Evolutionary conservation across 2,113 vertebrate genomes (phyloP), one percentile per base, ranked within the genome.

Genomic region (Grammomys surdaster): DNA sequence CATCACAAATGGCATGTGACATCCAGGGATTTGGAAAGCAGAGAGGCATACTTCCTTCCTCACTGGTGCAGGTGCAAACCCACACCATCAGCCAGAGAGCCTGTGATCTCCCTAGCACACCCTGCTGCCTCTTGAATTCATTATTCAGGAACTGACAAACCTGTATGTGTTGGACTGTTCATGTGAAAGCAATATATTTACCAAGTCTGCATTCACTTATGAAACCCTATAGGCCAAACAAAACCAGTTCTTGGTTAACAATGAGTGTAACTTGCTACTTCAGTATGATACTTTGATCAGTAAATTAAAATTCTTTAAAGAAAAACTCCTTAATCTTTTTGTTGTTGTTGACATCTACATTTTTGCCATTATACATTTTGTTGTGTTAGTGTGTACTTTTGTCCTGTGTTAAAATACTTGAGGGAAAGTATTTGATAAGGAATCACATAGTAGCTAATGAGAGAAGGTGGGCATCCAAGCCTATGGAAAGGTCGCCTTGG

Each of bases 291-390:
- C 11, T 63, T 93, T 40, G 70, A 63, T 43, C 58, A 89, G 56
- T 12, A 63, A 26, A 51, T 70, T 60, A 43, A 94, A 75, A 33
- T 87, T 93, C 56, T 89, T 3, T 4, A 85, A 91, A 86, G 28
- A 86, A 60, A 95, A 94, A 93, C 7, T 20, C 81, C 70, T 88
- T 67, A 63, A 36, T 40, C 28, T 80, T 91, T 90, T 94, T 77
- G 46, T 65, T 92, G 51, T 91, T 77, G 33, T 58, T 90, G 40
- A 54, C 60, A 73, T 40, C 78, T 93, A 80, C 88, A 88, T 72
- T 88, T 87, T 58, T 40, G 91, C 31, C 11, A 28, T 95, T 88
- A 22, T 0, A 28, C 84, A 75, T n/a, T 91, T 48, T 88, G 7
- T 63, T 78, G 4, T 60, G 46, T 10, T 63, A 46, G 26, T 20